Conservation (phyloP, 1,140 invertebrate genomes). For the Tribolium castaneum region DNA sequence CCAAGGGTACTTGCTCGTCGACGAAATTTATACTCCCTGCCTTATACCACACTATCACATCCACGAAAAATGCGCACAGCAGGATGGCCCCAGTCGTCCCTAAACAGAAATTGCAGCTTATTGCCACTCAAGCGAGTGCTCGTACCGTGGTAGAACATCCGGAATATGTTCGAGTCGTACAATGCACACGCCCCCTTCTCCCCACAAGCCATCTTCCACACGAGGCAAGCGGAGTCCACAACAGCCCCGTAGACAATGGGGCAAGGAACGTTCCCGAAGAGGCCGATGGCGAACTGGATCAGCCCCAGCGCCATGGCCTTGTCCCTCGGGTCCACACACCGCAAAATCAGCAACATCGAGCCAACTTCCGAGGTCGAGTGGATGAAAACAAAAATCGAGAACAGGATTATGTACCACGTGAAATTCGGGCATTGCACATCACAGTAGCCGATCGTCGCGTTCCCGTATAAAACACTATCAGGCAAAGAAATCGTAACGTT, state of each 20-base stretch:
- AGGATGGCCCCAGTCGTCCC: slow-evolving; percentile 78
- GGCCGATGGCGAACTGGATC: slow-evolving; percentile 91
- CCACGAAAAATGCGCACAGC: slow-evolving; percentile 76
- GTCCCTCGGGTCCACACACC: slow-evolving; percentile 91
- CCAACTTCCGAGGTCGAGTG: slow-evolving; percentile 94
- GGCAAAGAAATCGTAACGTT: slow-evolving; percentile 60
- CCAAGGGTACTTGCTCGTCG: slow-evolving; percentile 67
- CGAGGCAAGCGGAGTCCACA: slow-evolving; percentile 89
- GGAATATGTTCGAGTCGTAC: slow-evolving; percentile 85
- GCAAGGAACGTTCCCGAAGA: slow-evolving; percentile 94
- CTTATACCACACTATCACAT: slow-evolving; percentile 79
- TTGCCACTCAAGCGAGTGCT: no score
- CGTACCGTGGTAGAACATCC: slow-evolving; percentile 91
- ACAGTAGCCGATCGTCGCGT: slow-evolving; percentile 78
- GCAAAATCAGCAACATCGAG: slow-evolving; percentile 88
- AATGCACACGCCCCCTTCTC: slow-evolving; percentile 84
- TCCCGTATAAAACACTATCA: slow-evolving; percentile 57
- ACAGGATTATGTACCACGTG: slow-evolving; percentile 85
- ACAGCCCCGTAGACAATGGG: slow-evolving; percentile 92
- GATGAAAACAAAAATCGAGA: slow-evolving; percentile 89
- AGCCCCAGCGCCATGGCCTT: slow-evolving; percentile 95
- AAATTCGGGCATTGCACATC: slow-evolving; percentile 82
- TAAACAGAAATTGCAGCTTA: no score
- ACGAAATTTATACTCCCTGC: slow-evolving; percentile 76
- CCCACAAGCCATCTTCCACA: slow-evolving; percentile 87